Percentiles rank a stretch among this genome's conserved stretches.
Evolutionary conservation across 2,797 vertebrate species (phyloP).

Genomic region (Smutsia gigantea): DNA sequence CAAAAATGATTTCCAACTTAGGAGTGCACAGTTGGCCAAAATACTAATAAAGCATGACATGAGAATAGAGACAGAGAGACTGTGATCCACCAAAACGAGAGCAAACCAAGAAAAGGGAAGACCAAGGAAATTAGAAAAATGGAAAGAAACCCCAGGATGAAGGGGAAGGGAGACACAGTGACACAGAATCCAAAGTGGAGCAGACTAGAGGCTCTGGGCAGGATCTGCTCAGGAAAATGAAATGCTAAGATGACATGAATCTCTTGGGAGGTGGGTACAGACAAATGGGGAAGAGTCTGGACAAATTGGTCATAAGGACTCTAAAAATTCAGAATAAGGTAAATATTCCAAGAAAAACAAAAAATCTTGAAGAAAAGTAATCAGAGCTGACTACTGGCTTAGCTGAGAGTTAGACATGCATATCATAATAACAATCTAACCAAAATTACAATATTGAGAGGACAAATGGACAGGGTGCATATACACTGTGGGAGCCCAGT

Average conservation of each 20-base stretch:
- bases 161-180: not conserved
- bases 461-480: not conserved
- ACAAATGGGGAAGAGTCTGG: not conserved
- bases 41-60: not conserved
- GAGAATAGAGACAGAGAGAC: not conserved
- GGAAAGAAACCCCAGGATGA: not conserved
- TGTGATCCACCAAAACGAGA: not conserved
- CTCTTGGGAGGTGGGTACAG: not conserved
- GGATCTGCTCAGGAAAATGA: not conserved
- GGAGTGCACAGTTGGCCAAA: not conserved
- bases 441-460: not conserved
- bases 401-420: not conserved
- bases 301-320: not conserved
- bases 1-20: not conserved
- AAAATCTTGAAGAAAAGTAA: not conserved
- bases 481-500: not conserved
- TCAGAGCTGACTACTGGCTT: not conserved
- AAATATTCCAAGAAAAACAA: not conserved
- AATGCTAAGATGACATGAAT: not conserved
- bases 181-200: not conserved
- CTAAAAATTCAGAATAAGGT: not conserved
- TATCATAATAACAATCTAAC: not conserved
- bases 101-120: not conserved
- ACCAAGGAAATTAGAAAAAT: not conserved
- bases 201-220: not conserved